Conservation (phyloP, 1,140 invertebrate genomes). For the Magallana ariakensis region DNA sequence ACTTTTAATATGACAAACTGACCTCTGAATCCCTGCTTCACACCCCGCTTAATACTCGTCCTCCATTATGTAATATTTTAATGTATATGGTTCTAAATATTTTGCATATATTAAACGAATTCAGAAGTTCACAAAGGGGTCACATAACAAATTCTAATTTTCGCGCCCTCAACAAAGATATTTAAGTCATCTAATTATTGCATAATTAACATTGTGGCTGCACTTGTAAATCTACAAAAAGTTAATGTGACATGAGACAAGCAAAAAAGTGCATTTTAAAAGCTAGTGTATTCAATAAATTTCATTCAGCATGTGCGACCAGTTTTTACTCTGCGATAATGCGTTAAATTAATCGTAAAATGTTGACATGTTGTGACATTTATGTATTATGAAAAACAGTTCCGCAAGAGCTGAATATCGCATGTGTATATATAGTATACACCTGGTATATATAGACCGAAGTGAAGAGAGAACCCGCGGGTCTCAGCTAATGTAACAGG, state of each 20-base stretch:
- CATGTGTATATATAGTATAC: conserved; percentile 9
- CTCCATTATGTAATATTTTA: not conserved
- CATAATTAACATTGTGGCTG: not conserved
- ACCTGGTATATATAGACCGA: not conserved
- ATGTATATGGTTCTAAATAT: not conserved
- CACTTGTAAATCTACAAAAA: not conserved
- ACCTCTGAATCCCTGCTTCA: not conserved
- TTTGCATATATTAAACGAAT: conserved; percentile 20
- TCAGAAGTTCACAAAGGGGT: conserved; percentile 18
- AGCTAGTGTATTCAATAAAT: not conserved
- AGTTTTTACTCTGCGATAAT: not conserved
- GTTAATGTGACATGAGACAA: not conserved
- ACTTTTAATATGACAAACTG: not conserved
- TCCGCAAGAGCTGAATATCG: not conserved
- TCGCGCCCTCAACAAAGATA: not conserved
- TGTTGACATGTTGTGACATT: conserved; percentile 28
- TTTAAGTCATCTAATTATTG: not conserved
- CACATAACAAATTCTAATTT: not conserved
- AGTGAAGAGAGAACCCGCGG: not conserved
- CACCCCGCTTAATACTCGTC: not conserved
- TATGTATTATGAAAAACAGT: not conserved
- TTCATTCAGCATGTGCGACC: not conserved
- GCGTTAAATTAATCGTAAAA: conserved; percentile 35
- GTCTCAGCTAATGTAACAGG: conserved; percentile 27
- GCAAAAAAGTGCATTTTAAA: not conserved